These are phyloP conservation scores for Passer domesticus DNA, from an alignment of 2,113 vertebrate species.

Conservation along the genomic window DNA sequence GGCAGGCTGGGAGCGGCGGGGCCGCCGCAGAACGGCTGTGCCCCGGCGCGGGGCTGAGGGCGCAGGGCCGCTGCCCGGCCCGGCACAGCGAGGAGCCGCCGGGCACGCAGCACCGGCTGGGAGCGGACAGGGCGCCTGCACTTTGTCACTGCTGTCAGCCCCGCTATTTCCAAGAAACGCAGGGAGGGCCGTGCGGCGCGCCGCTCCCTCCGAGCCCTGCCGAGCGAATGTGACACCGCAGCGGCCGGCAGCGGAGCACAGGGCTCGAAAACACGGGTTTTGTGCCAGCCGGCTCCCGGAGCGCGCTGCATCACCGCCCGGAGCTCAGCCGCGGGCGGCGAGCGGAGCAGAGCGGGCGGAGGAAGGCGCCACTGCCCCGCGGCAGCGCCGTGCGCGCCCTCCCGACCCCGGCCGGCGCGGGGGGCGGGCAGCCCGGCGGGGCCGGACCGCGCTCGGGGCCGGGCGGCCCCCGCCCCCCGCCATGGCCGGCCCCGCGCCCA, in stretches of 20 bases:
- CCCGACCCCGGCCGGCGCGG: background rate
- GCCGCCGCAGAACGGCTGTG: rapidly evolving
- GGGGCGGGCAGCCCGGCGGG: background rate
- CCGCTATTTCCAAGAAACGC: rapidly evolving
- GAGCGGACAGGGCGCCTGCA: background rate
- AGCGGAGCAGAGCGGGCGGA: background rate
- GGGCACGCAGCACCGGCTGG: rapidly evolving
- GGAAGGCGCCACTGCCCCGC: rapidly evolving
- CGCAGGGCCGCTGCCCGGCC: background rate
- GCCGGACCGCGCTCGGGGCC: background rate
- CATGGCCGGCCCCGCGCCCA: background rate
- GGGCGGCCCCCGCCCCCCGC: background rate
- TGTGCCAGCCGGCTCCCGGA: background rate
- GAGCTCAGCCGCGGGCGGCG: background rate
- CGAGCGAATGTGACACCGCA: background rate
- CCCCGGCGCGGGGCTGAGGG: background rate
- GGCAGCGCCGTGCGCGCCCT: background rate
- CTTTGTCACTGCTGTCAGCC: background rate
- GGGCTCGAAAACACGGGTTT: rapidly evolving
- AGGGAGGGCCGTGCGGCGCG: rapidly evolving
- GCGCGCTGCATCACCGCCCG: background rate
- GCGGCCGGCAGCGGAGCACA: rapidly evolving
- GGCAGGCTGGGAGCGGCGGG: background rate
- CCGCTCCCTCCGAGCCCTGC: rapidly evolving
- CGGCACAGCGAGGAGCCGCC: background rate